Evolutionary conservation across 2,797 vertebrate genomes (phyloP).

Genomic region (Peromyscus nudipes): DNA sequence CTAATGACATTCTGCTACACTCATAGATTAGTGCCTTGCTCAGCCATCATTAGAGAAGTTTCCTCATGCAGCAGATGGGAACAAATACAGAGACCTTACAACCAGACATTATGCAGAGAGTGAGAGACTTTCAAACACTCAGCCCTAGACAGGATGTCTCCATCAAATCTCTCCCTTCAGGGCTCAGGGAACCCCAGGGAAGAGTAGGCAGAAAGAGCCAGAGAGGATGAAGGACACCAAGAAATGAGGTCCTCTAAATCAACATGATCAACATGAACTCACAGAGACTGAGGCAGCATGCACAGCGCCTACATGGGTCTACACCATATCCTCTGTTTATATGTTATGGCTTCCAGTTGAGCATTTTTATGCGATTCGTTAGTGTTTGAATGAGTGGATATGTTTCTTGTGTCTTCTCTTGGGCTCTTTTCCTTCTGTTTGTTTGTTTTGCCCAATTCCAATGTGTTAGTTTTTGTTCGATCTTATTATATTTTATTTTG

Average conservation of each 20-base stretch:
- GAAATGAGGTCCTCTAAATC: neutral
- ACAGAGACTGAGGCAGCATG: neutral
- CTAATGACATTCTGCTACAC: too few species aligned
- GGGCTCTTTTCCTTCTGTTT: neutral
- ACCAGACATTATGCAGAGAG: neutral
- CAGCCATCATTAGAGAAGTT: neutral
- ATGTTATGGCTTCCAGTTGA: neutral
- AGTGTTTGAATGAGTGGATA: too few species aligned
- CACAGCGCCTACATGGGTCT: neutral
- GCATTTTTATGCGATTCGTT: too few species aligned
- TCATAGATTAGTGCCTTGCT: neutral
- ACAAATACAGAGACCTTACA: neutral
- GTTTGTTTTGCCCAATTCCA: neutral
- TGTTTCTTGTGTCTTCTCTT: neutral
- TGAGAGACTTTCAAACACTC: neutral
- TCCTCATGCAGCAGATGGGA: neutral
- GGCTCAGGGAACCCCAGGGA: neutral
- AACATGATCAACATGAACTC: too few species aligned
- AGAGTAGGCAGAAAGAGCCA: neutral
- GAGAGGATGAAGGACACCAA: neutral
- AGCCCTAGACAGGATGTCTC: neutral
- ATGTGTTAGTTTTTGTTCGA: neutral
- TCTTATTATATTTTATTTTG: neutral
- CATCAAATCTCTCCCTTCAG: neutral
- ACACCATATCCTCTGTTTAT: too few species aligned